Evolutionary conservation across 2,113 vertebrate species (phyloP), one percentile per base, ranked within the genome.

Genomic region (Upupa epops): DNA sequence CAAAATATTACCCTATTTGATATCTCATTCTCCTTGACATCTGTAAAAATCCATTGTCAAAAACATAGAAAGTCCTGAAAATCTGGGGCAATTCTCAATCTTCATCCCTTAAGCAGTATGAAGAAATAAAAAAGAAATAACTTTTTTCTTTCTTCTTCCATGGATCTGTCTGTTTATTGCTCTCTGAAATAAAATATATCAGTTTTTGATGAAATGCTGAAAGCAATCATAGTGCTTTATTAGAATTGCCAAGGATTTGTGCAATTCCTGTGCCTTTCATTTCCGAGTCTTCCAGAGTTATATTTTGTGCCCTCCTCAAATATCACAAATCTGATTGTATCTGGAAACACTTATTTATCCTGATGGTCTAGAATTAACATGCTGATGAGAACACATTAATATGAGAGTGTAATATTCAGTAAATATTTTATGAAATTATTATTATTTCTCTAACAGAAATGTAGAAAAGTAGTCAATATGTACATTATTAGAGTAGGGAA

Each of bases 11-110:
- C 55, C 13, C 21, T 82, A 6, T 46, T 73, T 8, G 11, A 69
- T 59, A 87, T n/a, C 9, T 40, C 18, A 34, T 76, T 31, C n/a
- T 68, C 17, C 5, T 7, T 49, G 11, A 8, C 5, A 32, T 8
- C 7, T 63, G 8, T 49, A 78, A 87, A 91, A 56, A 42, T 72
- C 29, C 4, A 4, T 56, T 88, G 14, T 21, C 13, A 75, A 71
- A 77, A 73, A 1, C 1, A 21, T 2, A n/a, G 6, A 21, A 45
- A 58, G 3, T 36, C 8, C 4, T 46, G 26, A 66, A 92, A 63
- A 65, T 4, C 2, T 68, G 10, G 3, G 22, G 11, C 4, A 36
- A 24, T 63, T 3, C 3, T 5, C 4, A 21, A 18, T 20, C 21
- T 58, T 76, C 58, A 32, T 26, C 10, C 19, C 37, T 32, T 22